Percentiles rank a stretch among this genome's conserved stretches.
Conservation (phyloP, 2,888 invertebrate genomes). For the Lasioglossum marginatum region DNA sequence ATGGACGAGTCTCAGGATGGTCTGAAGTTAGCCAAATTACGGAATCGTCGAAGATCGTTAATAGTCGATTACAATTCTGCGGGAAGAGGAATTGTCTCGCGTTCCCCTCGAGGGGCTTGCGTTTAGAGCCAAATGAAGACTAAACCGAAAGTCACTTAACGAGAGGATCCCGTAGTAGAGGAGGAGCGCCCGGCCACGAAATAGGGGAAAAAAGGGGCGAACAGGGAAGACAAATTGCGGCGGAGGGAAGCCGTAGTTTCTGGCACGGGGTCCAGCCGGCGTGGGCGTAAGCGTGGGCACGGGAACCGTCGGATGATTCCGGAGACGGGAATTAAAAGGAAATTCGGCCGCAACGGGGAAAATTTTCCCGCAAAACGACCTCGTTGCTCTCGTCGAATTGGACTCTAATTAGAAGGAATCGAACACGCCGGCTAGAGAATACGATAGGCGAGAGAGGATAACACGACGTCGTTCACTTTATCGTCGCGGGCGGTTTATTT, state of each 20-base stretch:
- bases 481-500: slow-evolving; percentile 23
- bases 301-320: slow-evolving; percentile 39
- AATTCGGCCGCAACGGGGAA: slow-evolving; percentile 44
- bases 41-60: slow-evolving; percentile 24
- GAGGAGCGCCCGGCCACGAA: slow-evolving; percentile 2
- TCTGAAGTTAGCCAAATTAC: slow-evolving; percentile 30
- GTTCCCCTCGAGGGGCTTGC: slow-evolving; percentile 2
- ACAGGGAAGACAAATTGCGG: slow-evolving; percentile 55
- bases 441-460: slow-evolving; percentile 36
- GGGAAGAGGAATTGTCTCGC: slow-evolving; percentile 13
- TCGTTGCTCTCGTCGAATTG: slow-evolving; percentile 49
- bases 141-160: slow-evolving; percentile 55
- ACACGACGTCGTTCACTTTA: slow-evolving; percentile 24
- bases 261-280: slow-evolving; percentile 4
- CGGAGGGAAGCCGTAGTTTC: slow-evolving; percentile 47
- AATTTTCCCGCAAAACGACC: slow-evolving; percentile 53
- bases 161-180: slow-evolving; percentile 29
- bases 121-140: slow-evolving; percentile 36
- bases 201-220: slow-evolving; percentile 15
- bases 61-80: slow-evolving; percentile 34
- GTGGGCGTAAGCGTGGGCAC: slow-evolving; percentile 4
- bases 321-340: slow-evolving; percentile 64
- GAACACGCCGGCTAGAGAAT: slow-evolving; percentile 29
- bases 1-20: background rate
- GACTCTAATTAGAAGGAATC: slow-evolving; percentile 61